phyloP scores from a whole-genome alignment of 2,888 invertebrate genomes.

The Podabrus alpinus region DNA sequence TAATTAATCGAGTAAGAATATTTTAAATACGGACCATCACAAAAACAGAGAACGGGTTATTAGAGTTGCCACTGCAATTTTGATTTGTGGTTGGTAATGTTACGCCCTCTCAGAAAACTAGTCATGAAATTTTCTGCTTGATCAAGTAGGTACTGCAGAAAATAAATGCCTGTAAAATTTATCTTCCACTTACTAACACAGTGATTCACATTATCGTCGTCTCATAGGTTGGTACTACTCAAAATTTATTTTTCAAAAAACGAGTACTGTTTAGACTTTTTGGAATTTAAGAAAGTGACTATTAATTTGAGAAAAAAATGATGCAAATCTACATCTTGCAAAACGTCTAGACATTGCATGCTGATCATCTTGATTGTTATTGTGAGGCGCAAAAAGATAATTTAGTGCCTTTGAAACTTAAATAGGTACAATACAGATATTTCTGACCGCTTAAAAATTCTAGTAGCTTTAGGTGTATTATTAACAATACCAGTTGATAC shows the following conservation, averaged over 20 bases:
- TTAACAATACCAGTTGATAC: slow-evolving; percentile 3
- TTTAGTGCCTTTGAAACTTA: slow-evolving; percentile 5
- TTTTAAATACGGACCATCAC: slow-evolving; percentile 36
- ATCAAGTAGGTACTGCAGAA: slow-evolving; percentile 39
- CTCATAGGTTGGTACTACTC: background rate
- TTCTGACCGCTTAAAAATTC: slow-evolving; percentile 1
- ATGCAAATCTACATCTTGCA: background rate
- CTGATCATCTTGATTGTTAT: slow-evolving; percentile 3
- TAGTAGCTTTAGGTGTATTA: background rate
- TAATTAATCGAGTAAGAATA: background rate
- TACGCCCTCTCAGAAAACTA: slow-evolving; percentile 48
- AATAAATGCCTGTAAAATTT: slow-evolving; percentile 36
- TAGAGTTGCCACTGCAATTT: slow-evolving; percentile 50
- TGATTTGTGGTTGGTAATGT: slow-evolving; percentile 53
- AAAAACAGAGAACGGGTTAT: slow-evolving; percentile 48
- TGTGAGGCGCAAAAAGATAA: slow-evolving; percentile 5
- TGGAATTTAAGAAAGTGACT: background rate
- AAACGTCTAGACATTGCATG: slow-evolving; percentile 11
- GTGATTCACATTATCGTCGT: background rate
- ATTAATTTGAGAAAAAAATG: background rate
- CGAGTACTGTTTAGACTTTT: background rate
- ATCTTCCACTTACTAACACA: background rate
- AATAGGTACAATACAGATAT: slow-evolving; percentile 8
- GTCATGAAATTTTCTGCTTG: slow-evolving; percentile 45
- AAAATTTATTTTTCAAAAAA: background rate